Evolutionary conservation across 1,140 invertebrate species (phyloP).

Genomic region (Caenorhabditis brenneri): DNA sequence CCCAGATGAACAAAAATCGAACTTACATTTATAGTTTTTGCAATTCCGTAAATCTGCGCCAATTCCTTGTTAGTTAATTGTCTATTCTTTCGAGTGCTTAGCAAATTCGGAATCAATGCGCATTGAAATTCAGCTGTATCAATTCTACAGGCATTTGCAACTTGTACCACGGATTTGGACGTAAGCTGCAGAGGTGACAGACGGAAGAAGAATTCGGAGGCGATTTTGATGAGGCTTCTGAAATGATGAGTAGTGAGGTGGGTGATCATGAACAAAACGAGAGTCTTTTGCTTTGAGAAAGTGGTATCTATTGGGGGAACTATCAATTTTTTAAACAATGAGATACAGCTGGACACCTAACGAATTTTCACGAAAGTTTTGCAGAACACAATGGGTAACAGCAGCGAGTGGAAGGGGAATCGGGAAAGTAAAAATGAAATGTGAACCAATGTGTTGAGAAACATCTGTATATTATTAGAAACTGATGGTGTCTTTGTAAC

Average conservation of each 20-base stretch:
- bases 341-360: background rate
- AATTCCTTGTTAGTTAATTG: slow-evolving; percentile 6
- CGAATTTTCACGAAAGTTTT: background rate
- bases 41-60: background rate
- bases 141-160: slow-evolving; percentile 17
- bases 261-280: no score
- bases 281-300: no score
- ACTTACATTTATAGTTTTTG: background rate
- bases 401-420: background rate
- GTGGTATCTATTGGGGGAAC: background rate
- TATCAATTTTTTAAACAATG: background rate
- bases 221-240: slow-evolving; percentile 25
- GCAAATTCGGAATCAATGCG: slow-evolving; percentile 18
- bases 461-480: background rate
- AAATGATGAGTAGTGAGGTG: background rate
- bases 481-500: background rate
- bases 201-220: slow-evolving; percentile 20
- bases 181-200: background rate
- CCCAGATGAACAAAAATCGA: background rate
- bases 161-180: background rate
- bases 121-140: slow-evolving; percentile 30
- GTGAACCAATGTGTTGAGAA: background rate
- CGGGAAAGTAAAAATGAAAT: background rate
- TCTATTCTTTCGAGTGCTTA: background rate
- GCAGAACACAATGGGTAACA: background rate